Evolutionary conservation across 92 coral and sea anemone genomes (phyloP), one percentile per base, ranked within the genome.

Genomic region (Metridium senile): DNA sequence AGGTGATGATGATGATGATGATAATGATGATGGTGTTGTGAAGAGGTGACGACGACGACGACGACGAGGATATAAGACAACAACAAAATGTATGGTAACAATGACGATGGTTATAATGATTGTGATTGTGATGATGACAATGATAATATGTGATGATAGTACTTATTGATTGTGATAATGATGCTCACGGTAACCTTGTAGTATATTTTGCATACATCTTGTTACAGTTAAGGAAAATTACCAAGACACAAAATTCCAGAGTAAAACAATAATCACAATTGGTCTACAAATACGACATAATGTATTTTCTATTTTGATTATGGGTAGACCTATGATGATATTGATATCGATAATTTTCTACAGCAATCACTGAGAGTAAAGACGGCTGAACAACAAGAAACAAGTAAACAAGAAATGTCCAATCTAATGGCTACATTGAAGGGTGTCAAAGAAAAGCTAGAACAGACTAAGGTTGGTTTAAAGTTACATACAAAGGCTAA

Each of bases 401-500:
- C 84, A 26, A 73, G 34, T 56, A 92, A 93, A 56, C 86, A 82
- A 26, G 96, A 95, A 33, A 80, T 84, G 68, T 89, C 99, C 23
- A 94, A 92, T 22, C 57, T 95, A 23, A 95, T 87, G 89, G 68
- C 62, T 2, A 95, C 91, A n/a, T 79, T 95, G 58, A 93, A 86
- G 77, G 77, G 81, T 47, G 82, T 95, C 22, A 92, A 95, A 52
- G 97, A 87, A 75, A 95, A 87, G 59, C 78, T 87, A 9, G 83
- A 93, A 29, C 89, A 90, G 58, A 79, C 92, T 28, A 88, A 93
- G 95, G 99, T 95, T 72, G 23, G 53, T 30, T 66, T n/a, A n/a
- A n/a, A n/a, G n/a, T n/a, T n/a, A n/a, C n/a, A n/a, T n/a, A n/a
- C n/a, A n/a, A n/a, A n/a, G n/a, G n/a, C n/a, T n/a, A n/a, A n/a